Evolutionary conservation across 2,888 invertebrate genomes (phyloP).

Genomic region (Epinotia demarniana): DNA sequence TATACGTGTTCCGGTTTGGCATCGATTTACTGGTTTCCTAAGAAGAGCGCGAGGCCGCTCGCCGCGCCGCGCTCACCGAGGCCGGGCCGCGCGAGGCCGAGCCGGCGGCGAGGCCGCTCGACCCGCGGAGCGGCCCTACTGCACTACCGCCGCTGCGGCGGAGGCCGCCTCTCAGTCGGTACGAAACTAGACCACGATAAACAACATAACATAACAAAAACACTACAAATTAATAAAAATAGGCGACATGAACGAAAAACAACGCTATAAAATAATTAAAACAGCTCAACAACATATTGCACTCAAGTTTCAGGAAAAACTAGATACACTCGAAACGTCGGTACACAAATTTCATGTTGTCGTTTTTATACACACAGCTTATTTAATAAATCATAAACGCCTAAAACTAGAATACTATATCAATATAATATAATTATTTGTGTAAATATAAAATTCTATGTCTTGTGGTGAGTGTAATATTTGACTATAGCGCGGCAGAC

Average conservation of each 20-base stretch:
- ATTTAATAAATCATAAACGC: constrained; percentile 79
- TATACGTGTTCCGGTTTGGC: constrained; percentile 82
- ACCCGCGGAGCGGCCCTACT: too few relatives aligned
- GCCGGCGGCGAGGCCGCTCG: constrained; percentile 18
- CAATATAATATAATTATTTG: constrained; percentile 84
- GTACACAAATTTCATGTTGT: constrained; percentile 55
- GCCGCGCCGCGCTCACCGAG: constrained; percentile 57
- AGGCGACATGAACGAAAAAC: constrained; percentile 61
- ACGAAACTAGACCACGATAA: constrained; percentile 66
- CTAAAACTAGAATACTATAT: constrained; percentile 85
- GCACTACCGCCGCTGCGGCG: constrained; percentile 20
- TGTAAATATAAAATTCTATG: constrained; percentile 86
- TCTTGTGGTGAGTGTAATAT: constrained; percentile 81
- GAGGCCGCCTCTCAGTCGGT: constrained; percentile 49
- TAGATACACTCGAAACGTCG: constrained; percentile 68
- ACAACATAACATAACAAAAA: constrained; percentile 63
- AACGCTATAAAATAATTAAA: constrained; percentile 71
- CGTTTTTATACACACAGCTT: constrained; percentile 69
- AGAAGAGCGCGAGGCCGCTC: constrained; percentile 54
- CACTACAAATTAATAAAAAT: constrained; percentile 56
- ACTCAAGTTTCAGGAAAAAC: constrained; percentile 73
- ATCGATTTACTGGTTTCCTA: constrained; percentile 79
- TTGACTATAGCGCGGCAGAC: constrained; percentile 78
- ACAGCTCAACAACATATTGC: constrained; percentile 82
- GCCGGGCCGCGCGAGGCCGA: constrained; percentile 44